Evolutionary conservation across 2,113 vertebrate species (phyloP).

Genomic region (Casuarius casuarius): DNA sequence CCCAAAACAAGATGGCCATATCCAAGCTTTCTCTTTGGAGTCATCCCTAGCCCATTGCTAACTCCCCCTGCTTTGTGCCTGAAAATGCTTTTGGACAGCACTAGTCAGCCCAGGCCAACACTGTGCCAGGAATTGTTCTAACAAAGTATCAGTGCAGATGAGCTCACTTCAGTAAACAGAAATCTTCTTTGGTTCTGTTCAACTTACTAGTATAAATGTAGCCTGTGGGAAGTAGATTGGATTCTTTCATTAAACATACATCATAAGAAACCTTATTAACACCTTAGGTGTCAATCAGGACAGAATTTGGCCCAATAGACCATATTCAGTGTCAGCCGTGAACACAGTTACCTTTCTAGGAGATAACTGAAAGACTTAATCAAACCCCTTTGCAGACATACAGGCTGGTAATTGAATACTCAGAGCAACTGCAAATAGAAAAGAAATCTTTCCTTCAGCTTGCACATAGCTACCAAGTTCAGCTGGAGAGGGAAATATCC

Average conservation of each 20-base stretch:
- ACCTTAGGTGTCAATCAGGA: not conserved
- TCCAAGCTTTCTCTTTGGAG: not conserved
- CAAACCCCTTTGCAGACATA: not conserved
- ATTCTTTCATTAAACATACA: not conserved
- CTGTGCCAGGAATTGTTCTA: not conserved
- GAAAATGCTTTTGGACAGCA: not conserved
- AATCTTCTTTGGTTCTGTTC: not conserved
- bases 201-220: not conserved
- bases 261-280: not conserved
- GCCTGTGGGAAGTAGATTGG: not conserved
- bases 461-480: not conserved
- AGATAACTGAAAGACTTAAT: not conserved
- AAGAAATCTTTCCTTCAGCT: not conserved
- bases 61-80: not conserved
- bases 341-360: not conserved
- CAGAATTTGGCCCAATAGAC: not conserved
- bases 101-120: not conserved
- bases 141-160: too few relatives aligned
- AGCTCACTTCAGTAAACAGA: not conserved
- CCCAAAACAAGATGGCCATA: not conserved
- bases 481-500: not conserved
- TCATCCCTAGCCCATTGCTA: too few relatives aligned
- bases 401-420: not conserved
- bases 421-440: not conserved
- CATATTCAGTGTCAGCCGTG: not conserved